Evolutionary conservation across 1,140 invertebrate species (phyloP).

Genomic region (Nixonia krombeini): DNA sequence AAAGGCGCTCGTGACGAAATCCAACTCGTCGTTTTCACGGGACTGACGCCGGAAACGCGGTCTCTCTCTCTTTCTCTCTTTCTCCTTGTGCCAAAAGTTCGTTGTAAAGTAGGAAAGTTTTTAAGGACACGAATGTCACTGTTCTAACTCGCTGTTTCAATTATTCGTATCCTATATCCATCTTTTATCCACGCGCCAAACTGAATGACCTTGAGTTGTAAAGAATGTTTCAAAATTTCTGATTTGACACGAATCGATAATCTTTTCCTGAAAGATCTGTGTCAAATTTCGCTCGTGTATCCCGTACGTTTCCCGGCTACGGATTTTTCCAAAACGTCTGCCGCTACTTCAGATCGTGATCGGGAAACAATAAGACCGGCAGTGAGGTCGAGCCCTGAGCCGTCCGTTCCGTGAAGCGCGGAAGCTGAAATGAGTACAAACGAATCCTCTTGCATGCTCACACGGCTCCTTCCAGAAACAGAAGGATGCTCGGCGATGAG

Average conservation of each 20-base stretch:
- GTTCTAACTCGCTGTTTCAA: too few relatives aligned
- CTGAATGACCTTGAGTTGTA: too few relatives aligned
- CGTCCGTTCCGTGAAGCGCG: slow-evolving; percentile 26
- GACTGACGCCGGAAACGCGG: not conserved
- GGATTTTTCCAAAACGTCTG: not conserved
- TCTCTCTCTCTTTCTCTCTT: too few relatives aligned
- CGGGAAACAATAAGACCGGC: slow-evolving; percentile 18
- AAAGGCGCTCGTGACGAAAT: slow-evolving; percentile 15
- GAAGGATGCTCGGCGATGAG: slow-evolving; percentile 24
- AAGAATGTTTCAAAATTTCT: too few relatives aligned
- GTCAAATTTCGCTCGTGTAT: too few relatives aligned
- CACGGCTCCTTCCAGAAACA: slow-evolving; percentile 46
- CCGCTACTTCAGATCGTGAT: slow-evolving; percentile 11
- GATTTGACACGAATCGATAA: not conserved
- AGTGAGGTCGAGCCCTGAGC: slow-evolving; percentile 19
- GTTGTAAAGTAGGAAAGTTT: not conserved
- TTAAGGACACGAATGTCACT: too few relatives aligned
- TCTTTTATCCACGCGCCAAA: too few relatives aligned
- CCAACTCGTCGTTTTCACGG: slow-evolving; percentile 7
- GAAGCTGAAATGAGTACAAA: slow-evolving; percentile 18
- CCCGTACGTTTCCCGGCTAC: too few relatives aligned
- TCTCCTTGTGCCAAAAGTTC: not conserved
- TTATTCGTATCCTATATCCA: too few relatives aligned
- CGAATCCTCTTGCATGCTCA: slow-evolving; percentile 35
- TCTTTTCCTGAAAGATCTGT: too few relatives aligned